Conservation (phyloP, 2,113 vertebrate species). For the Chaenocephalus aceratus region DNA sequence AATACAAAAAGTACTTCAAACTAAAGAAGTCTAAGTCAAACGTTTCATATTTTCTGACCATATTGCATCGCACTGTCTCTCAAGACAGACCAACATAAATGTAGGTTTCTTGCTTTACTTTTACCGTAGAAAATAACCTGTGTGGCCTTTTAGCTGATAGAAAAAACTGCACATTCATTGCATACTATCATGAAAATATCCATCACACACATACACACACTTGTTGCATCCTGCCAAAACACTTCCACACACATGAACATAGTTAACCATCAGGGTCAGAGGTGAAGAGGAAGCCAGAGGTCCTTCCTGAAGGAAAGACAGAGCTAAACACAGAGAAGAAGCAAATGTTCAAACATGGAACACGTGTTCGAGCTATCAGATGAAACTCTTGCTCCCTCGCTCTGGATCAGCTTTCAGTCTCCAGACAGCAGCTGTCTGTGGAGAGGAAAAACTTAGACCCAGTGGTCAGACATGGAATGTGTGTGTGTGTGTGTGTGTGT, state of each 20-base stretch:
- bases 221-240: not conserved
- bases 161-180: conserved; percentile 2
- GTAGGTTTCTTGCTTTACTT: not conserved
- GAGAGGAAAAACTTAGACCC: conserved; percentile 60
- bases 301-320: conserved; percentile 45
- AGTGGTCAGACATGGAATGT: conserved; percentile 65
- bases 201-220: not conserved
- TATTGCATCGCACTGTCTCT: no score
- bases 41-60: not conserved
- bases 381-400: conserved; percentile 34
- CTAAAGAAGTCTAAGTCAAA: not conserved
- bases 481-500: conserved; percentile 24
- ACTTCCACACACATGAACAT: conserved; percentile 42
- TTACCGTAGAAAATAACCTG: not conserved
- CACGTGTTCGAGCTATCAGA: conserved; percentile 77
- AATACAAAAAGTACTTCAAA: no score
- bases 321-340: conserved; percentile 41
- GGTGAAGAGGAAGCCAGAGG: conserved; percentile 54
- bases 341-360: conserved; percentile 69
- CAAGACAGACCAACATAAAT: not conserved
- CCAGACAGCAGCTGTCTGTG: conserved; percentile 78
- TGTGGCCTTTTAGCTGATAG: not conserved
- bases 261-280: conserved; percentile 44
- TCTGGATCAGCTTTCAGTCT: conserved; percentile 69
- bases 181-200: conserved; percentile 15